Base-by-base conservation (phyloP, 2,113 vertebrate genomes). In the Centropus bengalensis region DNA sequence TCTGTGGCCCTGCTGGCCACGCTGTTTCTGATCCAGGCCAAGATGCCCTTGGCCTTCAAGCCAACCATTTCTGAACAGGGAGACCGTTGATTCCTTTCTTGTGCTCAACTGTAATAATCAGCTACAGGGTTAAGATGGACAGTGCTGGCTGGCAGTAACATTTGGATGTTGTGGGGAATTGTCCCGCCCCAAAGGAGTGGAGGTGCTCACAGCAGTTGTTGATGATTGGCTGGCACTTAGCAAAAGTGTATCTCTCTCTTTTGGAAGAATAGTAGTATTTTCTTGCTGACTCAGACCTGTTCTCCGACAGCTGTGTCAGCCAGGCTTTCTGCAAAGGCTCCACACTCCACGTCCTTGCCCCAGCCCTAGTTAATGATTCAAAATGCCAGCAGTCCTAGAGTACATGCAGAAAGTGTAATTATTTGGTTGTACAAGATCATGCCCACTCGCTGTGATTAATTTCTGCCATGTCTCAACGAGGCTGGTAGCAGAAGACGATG, bases 351-450 rank as follows among this genome's bases (percentile, higher is more conserved):
- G 9, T 73, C 87, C 93, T 87, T 88, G 78, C 60, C 92, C 74
- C 60, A 77, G 4, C 68, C 71, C 78, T 88, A 33, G 94, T 94
- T 94, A 93, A 93, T 96, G 67, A 73, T 95, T 97, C 1, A 21
- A 73, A 80, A 58, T 92, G 33, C 89, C 59, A 73, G 51, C 87
- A 94, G 51, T 51, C 63, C 54, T 60, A 27, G 63, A 59, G 32
- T 32, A 89, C 77, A 91, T 44, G 60, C 68, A 83, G 38, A 36
- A 94, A 89, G 68, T 27, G 28, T 45, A 44, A 81, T 94, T 70
- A 83, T 66, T 95, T 93, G 18, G 70, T 87, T 89, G 30, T 82
- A 51, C 36, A 89, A 85, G 70, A 89, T 58, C 36, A n/a, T 95
- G 82, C 79, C 87, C 82, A 26, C 71, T 91, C 59, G 30, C 1